A percentile compares a stretch with the other conserved stretches of the same genome.
Evolutionary conservation across 2,113 vertebrate genomes (phyloP).

Genomic region (Seriola dumerili): DNA sequence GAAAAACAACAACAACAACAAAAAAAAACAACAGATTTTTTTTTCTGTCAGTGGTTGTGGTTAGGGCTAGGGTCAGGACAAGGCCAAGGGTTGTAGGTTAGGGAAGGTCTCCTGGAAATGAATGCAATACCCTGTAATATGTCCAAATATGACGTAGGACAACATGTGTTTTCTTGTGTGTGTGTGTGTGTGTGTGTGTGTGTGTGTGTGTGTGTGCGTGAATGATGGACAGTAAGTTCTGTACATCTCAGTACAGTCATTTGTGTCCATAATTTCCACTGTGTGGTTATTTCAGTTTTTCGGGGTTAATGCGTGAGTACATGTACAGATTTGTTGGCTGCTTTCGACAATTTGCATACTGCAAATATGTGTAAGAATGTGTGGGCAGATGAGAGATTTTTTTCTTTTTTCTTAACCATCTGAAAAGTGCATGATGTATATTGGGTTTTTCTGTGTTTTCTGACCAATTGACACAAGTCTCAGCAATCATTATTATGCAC

Average conservation of each 20-base stretch:
- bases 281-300: not conserved
- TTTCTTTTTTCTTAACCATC: not conserved
- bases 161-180: not conserved
- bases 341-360: slow-evolving; percentile 53
- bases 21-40: too few relatives aligned
- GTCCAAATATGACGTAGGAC: too few relatives aligned
- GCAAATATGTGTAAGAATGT: slow-evolving; percentile 40
- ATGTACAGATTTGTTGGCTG: slow-evolving; percentile 4
- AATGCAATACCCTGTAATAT: not conserved
- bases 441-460: not conserved
- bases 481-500: not conserved
- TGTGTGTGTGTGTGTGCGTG: slow-evolving; percentile 14
- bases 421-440: slow-evolving; percentile 16
- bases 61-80: too few relatives aligned
- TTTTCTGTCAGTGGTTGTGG: too few relatives aligned
- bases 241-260: not conserved
- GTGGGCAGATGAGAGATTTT: slow-evolving; percentile 45
- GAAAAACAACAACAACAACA: too few relatives aligned
- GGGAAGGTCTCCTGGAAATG: too few relatives aligned
- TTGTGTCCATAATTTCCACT: not conserved
- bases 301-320: not conserved
- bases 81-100: too few relatives aligned
- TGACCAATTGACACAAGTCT: slow-evolving; percentile 9
- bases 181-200: slow-evolving; percentile 13
- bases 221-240: not conserved